Evolutionary conservation across 2,113 vertebrate species (phyloP), one percentile per base, ranked within the genome.

Genomic region (Cariama cristata): DNA sequence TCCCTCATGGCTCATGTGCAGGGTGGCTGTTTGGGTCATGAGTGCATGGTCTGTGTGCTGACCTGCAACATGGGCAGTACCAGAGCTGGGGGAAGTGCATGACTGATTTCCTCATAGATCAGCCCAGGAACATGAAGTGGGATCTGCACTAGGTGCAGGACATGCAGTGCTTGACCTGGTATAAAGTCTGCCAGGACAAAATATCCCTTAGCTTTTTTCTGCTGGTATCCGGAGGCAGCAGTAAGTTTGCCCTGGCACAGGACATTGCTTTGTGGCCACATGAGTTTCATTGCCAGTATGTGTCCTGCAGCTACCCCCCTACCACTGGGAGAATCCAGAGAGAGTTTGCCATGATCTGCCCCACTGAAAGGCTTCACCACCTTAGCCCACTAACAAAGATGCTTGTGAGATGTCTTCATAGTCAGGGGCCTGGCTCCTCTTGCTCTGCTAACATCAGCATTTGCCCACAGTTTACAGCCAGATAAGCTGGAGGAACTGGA

Each of bases 1-100:
- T 20, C n/a, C n/a, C n/a, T 44, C 32, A 0, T 24, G 35, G 40
- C 32, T 6, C 7, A 30, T 40, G 24, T 20, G 21, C 4, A 3
- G 73, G 28, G 14, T 32, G 53, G 28, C 6, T 1, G 0, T 42
- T 21, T 26, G 45, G 44, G n/a, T 74, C 1, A 0, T 7, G 45
- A 12, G 40, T 11, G 22, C 50, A 15, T 14, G 3, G 40, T 8
- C 59, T 56, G 45, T 6, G 3, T 59, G 76, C 55, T 76, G 62
- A 45, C 33, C 55, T 35, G 32, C 55, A 45, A 12, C 4, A 0
- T 40, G 33, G 76, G 50, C 63, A 76, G 66, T 32, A 59, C 35
- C 50, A 42, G 64, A 44, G 27, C 69, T 71, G 71, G 15, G 55
- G 42, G 13, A n/a, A 49, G 16, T 15, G 11, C 8, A 0, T 26